Evolutionary conservation across 2,113 vertebrate genomes (phyloP), one percentile per base, ranked within the genome.

Genomic region (Crypturellus undulatus): DNA sequence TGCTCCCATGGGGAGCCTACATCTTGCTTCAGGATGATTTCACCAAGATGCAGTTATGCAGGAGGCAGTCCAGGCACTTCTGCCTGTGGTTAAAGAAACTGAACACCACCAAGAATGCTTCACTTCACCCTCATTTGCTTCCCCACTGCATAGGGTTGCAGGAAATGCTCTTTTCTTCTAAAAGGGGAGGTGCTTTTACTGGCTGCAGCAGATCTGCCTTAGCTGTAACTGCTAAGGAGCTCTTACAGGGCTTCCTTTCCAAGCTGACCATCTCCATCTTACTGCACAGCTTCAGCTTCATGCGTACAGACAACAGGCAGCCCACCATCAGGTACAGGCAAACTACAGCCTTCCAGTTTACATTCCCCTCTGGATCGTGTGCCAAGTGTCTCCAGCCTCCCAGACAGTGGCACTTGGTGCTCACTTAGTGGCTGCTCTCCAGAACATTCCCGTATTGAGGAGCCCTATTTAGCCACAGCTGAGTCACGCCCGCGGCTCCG

Each of bases 401-500:
- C 49, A 64, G 69, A 36, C 86, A 30, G 68, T n/a, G 32, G 49
- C 34, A 77, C n/a, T 38, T 81, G 32, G n/a, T 3, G 42, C 65
- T 59, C 45, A 12, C 18, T 62, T 52, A 25, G 19, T 72, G 69
- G 59, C 10, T 24, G 20, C 3, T 73, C 86, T 83, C 86, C 86
- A 92, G 91, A 88, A 86, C 51, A 49, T 93, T 90, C 64, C 80
- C 72, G 30, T 80, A 30, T 32, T 43, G 65, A 73, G 80, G 60
- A 67, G 93, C 65, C 43, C 69, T 45, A 59, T 78, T 83, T 64
- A 59, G 72, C 5, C 87, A 19, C 71, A 45, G 91, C 93, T 92
- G 91, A 96, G 89, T 94, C 96, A 96, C 0, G 77, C 87, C 86
- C 26, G 84, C 87, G 93, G 77, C 87, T 78, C 77, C 0, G 34